Evolutionary conservation across 2,888 invertebrate genomes (phyloP).

Genomic region (Dryadula phaetusa): DNA sequence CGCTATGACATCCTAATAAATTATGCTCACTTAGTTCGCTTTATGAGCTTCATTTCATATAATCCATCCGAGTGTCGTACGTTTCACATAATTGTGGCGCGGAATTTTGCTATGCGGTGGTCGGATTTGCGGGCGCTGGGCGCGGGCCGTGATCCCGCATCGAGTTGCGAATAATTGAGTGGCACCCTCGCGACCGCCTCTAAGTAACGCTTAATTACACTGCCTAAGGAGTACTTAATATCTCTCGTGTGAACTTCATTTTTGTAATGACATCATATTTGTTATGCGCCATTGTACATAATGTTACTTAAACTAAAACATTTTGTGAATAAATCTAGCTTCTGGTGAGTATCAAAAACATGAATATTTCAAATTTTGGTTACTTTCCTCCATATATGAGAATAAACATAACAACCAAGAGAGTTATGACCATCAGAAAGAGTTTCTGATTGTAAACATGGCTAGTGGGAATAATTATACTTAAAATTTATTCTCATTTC

Average conservation of each 20-base stretch:
- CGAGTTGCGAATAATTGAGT: constrained; percentile 78
- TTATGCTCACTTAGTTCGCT: constrained; percentile 73
- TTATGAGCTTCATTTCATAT: constrained; percentile 74
- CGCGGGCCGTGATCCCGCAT: constrained; percentile 73
- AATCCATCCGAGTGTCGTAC: constrained; percentile 77
- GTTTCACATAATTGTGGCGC: constrained; percentile 73
- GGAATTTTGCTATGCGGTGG: constrained; percentile 69
- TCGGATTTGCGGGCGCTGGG: constrained; percentile 60
- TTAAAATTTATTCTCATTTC: no score
- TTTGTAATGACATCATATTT: constrained; percentile 57
- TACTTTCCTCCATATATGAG: no score
- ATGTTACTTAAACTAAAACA: constrained; percentile 55
- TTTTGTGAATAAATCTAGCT: not conserved
- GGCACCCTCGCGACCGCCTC: constrained; percentile 59
- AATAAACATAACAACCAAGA: no score
- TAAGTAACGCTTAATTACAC: constrained; percentile 78
- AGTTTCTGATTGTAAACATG: no score
- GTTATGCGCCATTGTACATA: not conserved
- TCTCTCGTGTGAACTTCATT: constrained; percentile 60
- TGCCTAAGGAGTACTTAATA: constrained; percentile 72
- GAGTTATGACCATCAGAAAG: no score
- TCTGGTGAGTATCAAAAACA: no score
- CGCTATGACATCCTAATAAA: constrained; percentile 54
- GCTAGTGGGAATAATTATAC: no score
- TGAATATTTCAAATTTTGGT: not conserved